These are phyloP conservation scores for Zaprionus obscuricornis DNA, from an alignment of 2,888 invertebrate species.

Conservation along the genomic window DNA sequence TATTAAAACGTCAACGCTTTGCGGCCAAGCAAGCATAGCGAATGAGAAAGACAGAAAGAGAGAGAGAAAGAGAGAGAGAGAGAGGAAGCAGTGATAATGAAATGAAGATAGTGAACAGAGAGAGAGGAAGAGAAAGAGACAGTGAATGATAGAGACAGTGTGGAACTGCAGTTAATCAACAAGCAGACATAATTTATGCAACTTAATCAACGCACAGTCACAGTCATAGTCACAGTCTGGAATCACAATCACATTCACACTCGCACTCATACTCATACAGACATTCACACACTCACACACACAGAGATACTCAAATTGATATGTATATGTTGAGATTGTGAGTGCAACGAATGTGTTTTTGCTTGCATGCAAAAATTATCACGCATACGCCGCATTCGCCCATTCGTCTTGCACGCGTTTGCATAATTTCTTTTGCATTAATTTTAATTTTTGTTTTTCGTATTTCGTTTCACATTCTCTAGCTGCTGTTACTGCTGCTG, in stretches of 20 bases:
- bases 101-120: too few relatives aligned
- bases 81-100: too few relatives aligned
- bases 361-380: conserved; percentile 40
- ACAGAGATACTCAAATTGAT: neutral
- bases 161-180: conserved; percentile 49
- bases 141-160: too few relatives aligned
- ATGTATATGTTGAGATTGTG: too few relatives aligned
- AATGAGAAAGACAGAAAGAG: neutral
- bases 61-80: too few relatives aligned
- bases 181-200: conserved; percentile 63
- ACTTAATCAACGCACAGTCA: conserved; percentile 52
- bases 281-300: neutral
- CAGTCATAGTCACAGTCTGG: neutral
- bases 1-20: conserved; percentile 62
- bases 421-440: conserved; percentile 27
- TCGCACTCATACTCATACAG: conserved; percentile 2
- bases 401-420: conserved; percentile 18
- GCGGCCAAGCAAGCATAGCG: conserved; percentile 2
- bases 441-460: conserved; percentile 23
- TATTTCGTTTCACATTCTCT: neutral
- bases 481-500: too few relatives aligned
- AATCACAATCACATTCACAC: conserved; percentile 2
- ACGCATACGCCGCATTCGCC: conserved; percentile 49
- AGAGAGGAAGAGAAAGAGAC: too few relatives aligned
- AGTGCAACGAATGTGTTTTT: conserved; percentile 8